Evolutionary conservation across 2,797 vertebrate species (phyloP), one percentile per base, ranked within the genome.

Genomic region (Saxicola maurus): DNA sequence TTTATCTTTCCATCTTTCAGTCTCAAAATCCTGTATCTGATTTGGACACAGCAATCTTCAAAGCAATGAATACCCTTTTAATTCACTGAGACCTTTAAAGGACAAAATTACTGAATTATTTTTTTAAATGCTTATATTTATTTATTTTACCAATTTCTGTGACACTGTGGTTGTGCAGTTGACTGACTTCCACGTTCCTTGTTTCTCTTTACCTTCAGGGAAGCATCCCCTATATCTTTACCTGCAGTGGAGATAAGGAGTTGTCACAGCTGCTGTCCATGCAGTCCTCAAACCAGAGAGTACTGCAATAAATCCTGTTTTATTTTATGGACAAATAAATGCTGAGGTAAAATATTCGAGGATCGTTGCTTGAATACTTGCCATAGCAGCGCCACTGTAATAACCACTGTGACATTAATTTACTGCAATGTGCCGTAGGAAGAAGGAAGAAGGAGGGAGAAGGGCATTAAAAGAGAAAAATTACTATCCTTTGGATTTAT

Each of bases 291-390:
- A 97, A 97, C 91, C 96, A 96, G 95, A 96, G 96, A 97, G 97
- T 89, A 95, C 67, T 77, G 92, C 81, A 96, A 97, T 98, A 98
- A 98, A 98, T 98, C 96, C 95, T 94, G 76, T 95, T 98, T 97
- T 97, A 98, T 97, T 98, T 98, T 98, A 98, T 98, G 96, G 97
- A 98, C 97, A 98, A 98, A 98, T 98, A 98, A 98, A 98, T 97
- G 97, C 97, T 97, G 97, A 97, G 96, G 97, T 98, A 97, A 98
- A 98, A 98, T 98, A 98, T 98, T 98, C 96, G 73, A 93, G 96
- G 95, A 96, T 95, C 94, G 86, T 95, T 87, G 92, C 95, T 96
- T 96, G 97, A 97, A 97, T 97, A 97, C 97, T 97, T 97, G 97
- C 97, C 96, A 95, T 95, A 95, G 97, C 94, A 93, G 96, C 56